These are phyloP conservation scores for Rynchops niger DNA, from an alignment of 2,113 vertebrate species.

Conservation along the genomic window DNA sequence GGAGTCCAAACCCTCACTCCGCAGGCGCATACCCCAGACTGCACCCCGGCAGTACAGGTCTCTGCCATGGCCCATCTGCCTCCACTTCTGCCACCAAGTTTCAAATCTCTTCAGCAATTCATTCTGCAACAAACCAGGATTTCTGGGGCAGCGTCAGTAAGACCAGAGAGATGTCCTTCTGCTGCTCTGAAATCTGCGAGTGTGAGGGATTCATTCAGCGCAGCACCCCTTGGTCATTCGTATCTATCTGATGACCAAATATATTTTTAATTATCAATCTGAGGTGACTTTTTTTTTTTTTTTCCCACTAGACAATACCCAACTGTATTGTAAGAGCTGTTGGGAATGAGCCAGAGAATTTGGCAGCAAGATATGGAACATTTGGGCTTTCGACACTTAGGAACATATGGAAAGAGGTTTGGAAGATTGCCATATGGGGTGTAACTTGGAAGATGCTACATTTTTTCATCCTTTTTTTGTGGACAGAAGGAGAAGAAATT, in stretches of 20 bases:
- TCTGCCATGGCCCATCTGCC: background rate
- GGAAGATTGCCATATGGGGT: conserved; percentile 29
- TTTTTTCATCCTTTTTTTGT: conserved; percentile 10
- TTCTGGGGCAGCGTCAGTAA: background rate
- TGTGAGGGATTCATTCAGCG: background rate
- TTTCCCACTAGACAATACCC: background rate
- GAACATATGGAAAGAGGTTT: conserved; percentile 61
- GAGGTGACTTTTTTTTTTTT: background rate
- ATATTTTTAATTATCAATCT: conserved; percentile 37
- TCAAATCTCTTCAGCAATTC: background rate
- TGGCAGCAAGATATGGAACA: conserved; percentile 56
- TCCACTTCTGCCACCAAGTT: background rate
- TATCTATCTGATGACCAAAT: conserved; percentile 29
- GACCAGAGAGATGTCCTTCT: background rate
- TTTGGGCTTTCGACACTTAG: conserved; percentile 43
- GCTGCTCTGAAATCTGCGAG: background rate
- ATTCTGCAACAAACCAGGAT: background rate
- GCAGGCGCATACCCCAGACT: background rate
- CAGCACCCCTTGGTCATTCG: background rate
- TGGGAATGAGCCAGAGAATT: conserved; percentile 29
- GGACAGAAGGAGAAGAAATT: background rate
- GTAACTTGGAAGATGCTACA: conserved; percentile 20
- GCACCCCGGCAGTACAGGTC: fast-evolving
- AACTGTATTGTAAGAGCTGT: conserved; percentile 17
- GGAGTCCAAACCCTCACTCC: background rate